Evolutionary conservation across 2,113 vertebrate species (phyloP).

Genomic region (Channa maculata): DNA sequence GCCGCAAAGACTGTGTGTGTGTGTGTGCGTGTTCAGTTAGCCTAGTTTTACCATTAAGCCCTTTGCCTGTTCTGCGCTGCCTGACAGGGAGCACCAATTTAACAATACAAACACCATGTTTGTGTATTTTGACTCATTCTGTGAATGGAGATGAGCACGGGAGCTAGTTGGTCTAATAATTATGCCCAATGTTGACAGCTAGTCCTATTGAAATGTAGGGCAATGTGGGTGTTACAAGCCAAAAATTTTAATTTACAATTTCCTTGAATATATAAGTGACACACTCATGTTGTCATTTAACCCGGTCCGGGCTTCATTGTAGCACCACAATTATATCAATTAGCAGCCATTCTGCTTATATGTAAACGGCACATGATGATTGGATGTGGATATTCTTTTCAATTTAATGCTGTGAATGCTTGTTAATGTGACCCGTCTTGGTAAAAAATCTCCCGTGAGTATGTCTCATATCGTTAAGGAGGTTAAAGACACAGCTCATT

Average conservation of each 20-base stretch:
- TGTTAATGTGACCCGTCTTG: conserved; percentile 30
- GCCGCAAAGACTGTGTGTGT: conserved; percentile 33
- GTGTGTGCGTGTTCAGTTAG: conserved; percentile 25
- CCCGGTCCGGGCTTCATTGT: conserved; percentile 18
- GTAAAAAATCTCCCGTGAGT: conserved; percentile 31
- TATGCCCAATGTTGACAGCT: background rate
- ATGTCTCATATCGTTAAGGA: conserved; percentile 35
- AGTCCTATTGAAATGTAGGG: conserved; percentile 22
- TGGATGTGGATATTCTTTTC: background rate
- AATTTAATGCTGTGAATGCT: conserved; percentile 13
- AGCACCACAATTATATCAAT: conserved; percentile 9
- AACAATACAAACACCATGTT: conserved; percentile 39
- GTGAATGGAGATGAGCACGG: background rate
- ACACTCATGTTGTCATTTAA: conserved; percentile 17
- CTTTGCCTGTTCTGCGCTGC: conserved; percentile 13
- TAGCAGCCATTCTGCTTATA: background rate
- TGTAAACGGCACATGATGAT: background rate
- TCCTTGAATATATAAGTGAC: conserved; percentile 22
- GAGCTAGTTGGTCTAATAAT: conserved; percentile 4
- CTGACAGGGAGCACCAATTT: conserved; percentile 1
- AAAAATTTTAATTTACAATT: background rate
- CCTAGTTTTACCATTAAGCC: conserved; percentile 11
- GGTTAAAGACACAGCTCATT: conserved; percentile 55
- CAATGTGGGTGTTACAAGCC: conserved; percentile 2
- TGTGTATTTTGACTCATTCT: conserved; percentile 17